Conservation (phyloP, 1,140 invertebrate genomes). For the Antheraea mylitta region DNA sequence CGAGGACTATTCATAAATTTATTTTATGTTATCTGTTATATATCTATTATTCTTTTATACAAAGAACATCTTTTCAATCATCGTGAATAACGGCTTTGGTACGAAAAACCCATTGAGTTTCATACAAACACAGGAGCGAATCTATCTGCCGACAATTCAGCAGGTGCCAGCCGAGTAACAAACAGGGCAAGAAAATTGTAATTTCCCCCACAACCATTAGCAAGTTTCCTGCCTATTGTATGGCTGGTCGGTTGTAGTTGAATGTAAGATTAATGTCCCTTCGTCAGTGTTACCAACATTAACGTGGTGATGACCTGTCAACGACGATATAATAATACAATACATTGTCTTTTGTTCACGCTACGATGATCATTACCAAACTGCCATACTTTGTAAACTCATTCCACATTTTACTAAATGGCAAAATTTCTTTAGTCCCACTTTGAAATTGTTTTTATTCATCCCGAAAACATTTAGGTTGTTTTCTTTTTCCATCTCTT, state of each 20-base stretch:
- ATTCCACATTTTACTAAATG: slow-evolving; percentile 1
- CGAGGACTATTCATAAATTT: background rate
- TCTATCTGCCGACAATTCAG: slow-evolving; percentile 18
- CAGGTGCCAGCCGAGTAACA: slow-evolving; percentile 26
- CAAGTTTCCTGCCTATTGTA: slow-evolving; percentile 60
- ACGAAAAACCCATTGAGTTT: slow-evolving; percentile 33
- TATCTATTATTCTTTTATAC: slow-evolving; percentile 6
- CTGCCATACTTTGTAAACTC: slow-evolving; percentile 21
- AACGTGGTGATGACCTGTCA: slow-evolving; percentile 52
- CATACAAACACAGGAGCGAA: slow-evolving; percentile 22
- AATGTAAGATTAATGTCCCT: slow-evolving; percentile 71
- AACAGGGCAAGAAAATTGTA: slow-evolving; percentile 47
- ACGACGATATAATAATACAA: slow-evolving; percentile 56
- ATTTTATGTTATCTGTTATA: background rate
- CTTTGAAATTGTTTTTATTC: background rate
- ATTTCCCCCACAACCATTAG: slow-evolving; percentile 58
- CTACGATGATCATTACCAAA: slow-evolving; percentile 42
- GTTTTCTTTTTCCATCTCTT: background rate
- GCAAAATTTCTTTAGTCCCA: background rate
- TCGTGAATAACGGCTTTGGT: slow-evolving; percentile 3
- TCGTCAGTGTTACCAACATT: slow-evolving; percentile 35
- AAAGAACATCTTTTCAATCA: slow-evolving; percentile 12
- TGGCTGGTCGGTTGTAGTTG: slow-evolving; percentile 45
- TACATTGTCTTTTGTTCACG: slow-evolving; percentile 39
- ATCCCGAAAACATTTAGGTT: background rate